These are phyloP conservation scores for Gisinianus flammeolus DNA, from an alignment of 2,888 invertebrate species.

Conservation along the genomic window DNA sequence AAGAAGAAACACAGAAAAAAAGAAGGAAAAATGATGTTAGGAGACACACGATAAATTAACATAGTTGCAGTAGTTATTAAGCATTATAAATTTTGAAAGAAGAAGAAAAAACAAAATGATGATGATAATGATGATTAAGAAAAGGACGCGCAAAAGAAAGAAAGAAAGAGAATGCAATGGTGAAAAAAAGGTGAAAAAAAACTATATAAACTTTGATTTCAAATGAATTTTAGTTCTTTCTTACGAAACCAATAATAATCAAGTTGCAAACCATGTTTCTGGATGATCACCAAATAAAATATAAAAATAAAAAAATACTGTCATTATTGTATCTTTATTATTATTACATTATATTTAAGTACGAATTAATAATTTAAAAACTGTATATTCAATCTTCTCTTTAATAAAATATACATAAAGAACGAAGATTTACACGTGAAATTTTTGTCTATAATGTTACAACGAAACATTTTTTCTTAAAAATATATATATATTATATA, in stretches of 20 bases:
- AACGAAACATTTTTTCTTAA: slow-evolving; percentile 1
- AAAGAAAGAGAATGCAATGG: background rate
- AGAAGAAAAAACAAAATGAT: no score
- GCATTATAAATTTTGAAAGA: no score
- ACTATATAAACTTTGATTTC: background rate
- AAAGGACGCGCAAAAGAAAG: background rate
- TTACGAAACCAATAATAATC: slow-evolving; percentile 5
- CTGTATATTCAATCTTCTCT: slow-evolving; percentile 33
- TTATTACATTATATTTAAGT: slow-evolving; percentile 22
- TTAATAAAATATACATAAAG: slow-evolving; percentile 29
- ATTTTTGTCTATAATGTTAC: background rate
- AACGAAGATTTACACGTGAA: slow-evolving; percentile 29
- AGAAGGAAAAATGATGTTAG: background rate
- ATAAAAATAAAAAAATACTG: background rate
- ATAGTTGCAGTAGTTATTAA: no score
- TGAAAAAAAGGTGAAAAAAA: background rate
- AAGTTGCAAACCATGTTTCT: background rate
- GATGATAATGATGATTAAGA: background rate
- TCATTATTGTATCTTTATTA: slow-evolving; percentile 37
- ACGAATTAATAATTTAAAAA: slow-evolving; percentile 34
- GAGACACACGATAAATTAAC: no score
- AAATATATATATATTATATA: no score
- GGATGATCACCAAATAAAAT: slow-evolving; percentile 1
- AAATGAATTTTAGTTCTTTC: slow-evolving; percentile 32
- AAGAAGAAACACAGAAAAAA: background rate